These are phyloP conservation scores for Bufo gargarizans DNA, from an alignment of 2,113 vertebrate species.

Conservation along the genomic window DNA sequence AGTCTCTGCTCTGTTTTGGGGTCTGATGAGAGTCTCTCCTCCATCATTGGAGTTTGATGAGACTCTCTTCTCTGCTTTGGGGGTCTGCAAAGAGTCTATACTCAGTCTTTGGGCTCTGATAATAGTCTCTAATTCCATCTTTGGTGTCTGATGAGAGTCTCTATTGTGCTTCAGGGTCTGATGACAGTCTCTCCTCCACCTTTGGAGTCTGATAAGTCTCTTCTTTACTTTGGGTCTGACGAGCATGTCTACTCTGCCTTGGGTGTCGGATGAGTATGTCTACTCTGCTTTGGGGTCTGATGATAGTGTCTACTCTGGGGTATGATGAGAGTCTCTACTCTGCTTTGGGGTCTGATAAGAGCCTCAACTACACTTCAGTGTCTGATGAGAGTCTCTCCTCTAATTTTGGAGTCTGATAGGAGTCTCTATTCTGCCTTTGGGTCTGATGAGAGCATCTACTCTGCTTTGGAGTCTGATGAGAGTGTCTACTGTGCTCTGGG, in stretches of 20 bases:
- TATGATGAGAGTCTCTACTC: background rate
- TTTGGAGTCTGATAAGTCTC: no score
- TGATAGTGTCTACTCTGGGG: background rate
- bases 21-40: background rate
- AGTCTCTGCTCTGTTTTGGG: background rate
- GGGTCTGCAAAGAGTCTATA: no score
- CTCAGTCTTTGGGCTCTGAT: background rate
- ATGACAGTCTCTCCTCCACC: no score
- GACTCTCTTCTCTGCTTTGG: background rate
- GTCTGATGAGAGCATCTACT: background rate
- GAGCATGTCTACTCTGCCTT: no score
- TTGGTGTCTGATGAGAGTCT: no score
- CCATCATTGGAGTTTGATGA: background rate
- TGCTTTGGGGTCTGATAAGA: background rate
- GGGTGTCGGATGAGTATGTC: background rate
- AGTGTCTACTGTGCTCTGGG: no score
- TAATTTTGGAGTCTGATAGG: background rate
- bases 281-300: background rate
- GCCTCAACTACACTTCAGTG: background rate
- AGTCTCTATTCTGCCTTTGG: no score
- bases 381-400: background rate
- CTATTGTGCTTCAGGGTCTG: no score
- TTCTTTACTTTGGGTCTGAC: no score
- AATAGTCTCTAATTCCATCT: no score
- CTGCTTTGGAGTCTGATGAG: no score